A percentile compares a stretch with the other conserved stretches of the same genome.
These are phyloP conservation scores for Scaptomyza montana DNA, from an alignment of 1,140 invertebrate genomes.

Conservation along the genomic window DNA sequence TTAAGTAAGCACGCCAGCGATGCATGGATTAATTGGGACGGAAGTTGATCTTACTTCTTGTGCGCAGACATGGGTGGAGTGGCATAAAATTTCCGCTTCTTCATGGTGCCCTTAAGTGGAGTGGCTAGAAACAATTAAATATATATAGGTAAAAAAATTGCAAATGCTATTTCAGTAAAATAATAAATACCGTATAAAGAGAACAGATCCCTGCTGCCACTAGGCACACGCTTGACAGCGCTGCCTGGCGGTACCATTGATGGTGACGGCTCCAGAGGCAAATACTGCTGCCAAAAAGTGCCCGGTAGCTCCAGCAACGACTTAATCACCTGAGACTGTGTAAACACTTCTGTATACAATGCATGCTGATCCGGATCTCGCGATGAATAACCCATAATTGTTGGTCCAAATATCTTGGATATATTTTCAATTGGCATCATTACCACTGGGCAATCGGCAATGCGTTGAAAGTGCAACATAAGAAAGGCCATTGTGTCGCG, in stretches of 20 bases:
- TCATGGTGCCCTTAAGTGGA: constrained; percentile 75
- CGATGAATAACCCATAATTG: constrained; percentile 91
- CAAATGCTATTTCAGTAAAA: not conserved
- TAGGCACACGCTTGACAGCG: constrained; percentile 67
- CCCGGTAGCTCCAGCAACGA: constrained; percentile 87
- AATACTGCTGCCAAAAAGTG: constrained; percentile 86
- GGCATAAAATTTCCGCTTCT: constrained; percentile 78
- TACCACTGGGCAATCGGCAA: constrained; percentile 87
- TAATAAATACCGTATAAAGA: constrained; percentile 64
- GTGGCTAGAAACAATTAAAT: constrained; percentile 54
- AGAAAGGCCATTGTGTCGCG: constrained; percentile 94
- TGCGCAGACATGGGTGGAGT: constrained; percentile 68
- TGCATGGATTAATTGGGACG: constrained; percentile 33
- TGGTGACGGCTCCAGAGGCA: constrained; percentile 48
- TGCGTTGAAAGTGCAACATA: constrained; percentile 91
- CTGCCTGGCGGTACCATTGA: constrained; percentile 20
- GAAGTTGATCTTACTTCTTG: constrained; percentile 52
- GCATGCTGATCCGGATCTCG: constrained; percentile 86
- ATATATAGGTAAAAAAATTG: not conserved
- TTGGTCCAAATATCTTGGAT: constrained; percentile 93
- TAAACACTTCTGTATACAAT: constrained; percentile 85
- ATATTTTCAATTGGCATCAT: constrained; percentile 92
- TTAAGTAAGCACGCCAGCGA: constrained; percentile 63
- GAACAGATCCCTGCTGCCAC: constrained; percentile 60
- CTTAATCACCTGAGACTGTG: constrained; percentile 88